Base-by-base conservation (phyloP, 2,113 vertebrate species). In the Athene cunicularia region DNA sequence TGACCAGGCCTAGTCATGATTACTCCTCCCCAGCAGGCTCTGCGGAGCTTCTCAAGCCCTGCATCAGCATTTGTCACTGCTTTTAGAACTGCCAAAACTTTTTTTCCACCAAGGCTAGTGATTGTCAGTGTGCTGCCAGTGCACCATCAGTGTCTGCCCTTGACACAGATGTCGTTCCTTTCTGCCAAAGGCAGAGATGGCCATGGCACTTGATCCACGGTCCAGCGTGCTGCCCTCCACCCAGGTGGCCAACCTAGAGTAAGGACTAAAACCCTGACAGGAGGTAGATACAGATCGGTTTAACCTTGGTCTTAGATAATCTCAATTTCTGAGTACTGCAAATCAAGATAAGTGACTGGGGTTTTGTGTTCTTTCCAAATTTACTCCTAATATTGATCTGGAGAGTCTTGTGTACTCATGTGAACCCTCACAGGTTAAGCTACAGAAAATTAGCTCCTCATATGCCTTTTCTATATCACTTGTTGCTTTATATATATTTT, bases 121-220 rank as follows among this genome's bases (percentile, higher is more conserved):
- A 43, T 39, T 24, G 7, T 14, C 35, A 56, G 26, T 0, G 0
- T 76, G 72, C 45, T 58, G 18, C 37, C 2, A 2, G 7, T 20
- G 6, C 2, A 2, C 55, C 0, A 0, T 43, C 33, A 41, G 35
- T 8, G 8, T 37, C 43, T 86, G 49, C 45, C 68, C 63, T 70
- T 1, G 3, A 37, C 2, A 6, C 13, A 26, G 73, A 12, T 1
- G 2, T 3, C 0, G 16, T 58, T 91, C 39, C 49, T 17, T 71
- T 9, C 50, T 67, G 26, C 35, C 21, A 45, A 43, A 53, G 3
- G 30, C 49, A n/a, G 82, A 45, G 33, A 4, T 1, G 80, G 49
- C 41, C 1, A 0, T 26, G 22, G 26, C 49, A 59, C 14, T 30
- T 47, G 19, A 39, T 6, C 41, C n/a, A 28, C 3, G 4, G 30